These are phyloP conservation scores for Eupithecia tripunctaria DNA, from an alignment of 2,888 invertebrate species.

Conservation along the genomic window DNA sequence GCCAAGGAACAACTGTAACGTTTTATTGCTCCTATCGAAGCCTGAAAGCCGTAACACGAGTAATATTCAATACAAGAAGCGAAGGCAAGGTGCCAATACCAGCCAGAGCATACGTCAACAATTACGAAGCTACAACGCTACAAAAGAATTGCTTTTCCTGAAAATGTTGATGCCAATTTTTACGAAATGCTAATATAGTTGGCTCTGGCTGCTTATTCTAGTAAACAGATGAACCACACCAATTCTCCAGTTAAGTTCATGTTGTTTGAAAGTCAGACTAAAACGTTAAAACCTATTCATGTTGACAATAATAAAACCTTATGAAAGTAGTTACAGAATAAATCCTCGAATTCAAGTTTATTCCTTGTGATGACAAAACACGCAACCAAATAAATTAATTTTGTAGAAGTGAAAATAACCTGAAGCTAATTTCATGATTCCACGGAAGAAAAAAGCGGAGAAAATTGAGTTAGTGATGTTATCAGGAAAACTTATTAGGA, in stretches of 20 bases:
- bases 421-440: constrained; percentile 37
- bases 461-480: constrained; percentile 37
- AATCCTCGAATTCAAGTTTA: constrained; percentile 21
- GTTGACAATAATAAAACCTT: not conserved
- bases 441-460: constrained; percentile 30
- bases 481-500: constrained; percentile 32
- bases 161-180: constrained; percentile 25
- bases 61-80: constrained; percentile 66
- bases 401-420: constrained; percentile 41
- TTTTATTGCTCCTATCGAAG: constrained; percentile 74
- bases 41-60: constrained; percentile 66
- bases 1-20: constrained; percentile 64
- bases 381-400: constrained; percentile 37
- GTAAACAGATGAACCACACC: not conserved
- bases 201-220: not conserved
- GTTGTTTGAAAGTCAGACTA: not conserved
- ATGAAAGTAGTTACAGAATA: constrained; percentile 10
- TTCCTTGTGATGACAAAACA: constrained; percentile 36
- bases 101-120: constrained; percentile 34
- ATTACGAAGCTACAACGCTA: constrained; percentile 30
- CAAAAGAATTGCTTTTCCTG: constrained; percentile 28
- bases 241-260: not conserved
- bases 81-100: constrained; percentile 71
- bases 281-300: not conserved
- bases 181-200: constrained; percentile 22